phyloP scores from a whole-genome alignment of 2,113 vertebrate genomes.

The Eolophus roseicapilla region DNA sequence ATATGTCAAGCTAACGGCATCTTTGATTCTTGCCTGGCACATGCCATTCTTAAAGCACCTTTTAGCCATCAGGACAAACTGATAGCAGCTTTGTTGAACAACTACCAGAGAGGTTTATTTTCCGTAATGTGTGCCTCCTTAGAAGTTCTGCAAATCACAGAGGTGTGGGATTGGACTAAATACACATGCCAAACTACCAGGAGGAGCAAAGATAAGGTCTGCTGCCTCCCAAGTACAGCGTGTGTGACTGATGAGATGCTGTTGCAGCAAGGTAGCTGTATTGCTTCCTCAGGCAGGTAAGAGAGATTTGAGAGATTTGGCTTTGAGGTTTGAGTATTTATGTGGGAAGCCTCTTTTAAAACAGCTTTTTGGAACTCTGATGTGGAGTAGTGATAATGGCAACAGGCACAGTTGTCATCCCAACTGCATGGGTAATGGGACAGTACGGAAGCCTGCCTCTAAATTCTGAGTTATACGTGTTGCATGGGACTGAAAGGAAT shows the following conservation, averaged over 20 bases:
- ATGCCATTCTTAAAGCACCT: background rate
- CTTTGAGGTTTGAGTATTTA: background rate
- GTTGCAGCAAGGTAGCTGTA: background rate
- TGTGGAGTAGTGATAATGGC: background rate
- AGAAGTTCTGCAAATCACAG: background rate
- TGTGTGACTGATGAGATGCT: background rate
- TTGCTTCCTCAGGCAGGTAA: background rate
- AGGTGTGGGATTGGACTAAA: rapidly evolving
- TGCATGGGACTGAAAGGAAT: background rate
- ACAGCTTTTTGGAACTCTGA: background rate
- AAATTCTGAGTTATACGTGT: background rate
- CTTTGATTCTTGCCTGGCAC: background rate
- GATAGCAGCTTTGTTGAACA: background rate
- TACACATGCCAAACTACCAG: background rate
- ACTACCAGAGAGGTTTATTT: background rate
- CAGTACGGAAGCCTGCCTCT: background rate
- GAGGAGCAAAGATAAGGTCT: background rate
- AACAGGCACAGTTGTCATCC: background rate
- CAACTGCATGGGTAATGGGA: rapidly evolving
- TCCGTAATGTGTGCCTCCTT: rapidly evolving
- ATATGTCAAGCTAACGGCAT: background rate
- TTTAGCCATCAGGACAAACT: rapidly evolving
- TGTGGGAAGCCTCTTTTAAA: background rate
- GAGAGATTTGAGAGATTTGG: background rate
- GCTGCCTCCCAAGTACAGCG: rapidly evolving